Evolutionary conservation across 53 echinoderm and acorn worm species (phyloP).

Genomic region (Henricia sp.): DNA sequence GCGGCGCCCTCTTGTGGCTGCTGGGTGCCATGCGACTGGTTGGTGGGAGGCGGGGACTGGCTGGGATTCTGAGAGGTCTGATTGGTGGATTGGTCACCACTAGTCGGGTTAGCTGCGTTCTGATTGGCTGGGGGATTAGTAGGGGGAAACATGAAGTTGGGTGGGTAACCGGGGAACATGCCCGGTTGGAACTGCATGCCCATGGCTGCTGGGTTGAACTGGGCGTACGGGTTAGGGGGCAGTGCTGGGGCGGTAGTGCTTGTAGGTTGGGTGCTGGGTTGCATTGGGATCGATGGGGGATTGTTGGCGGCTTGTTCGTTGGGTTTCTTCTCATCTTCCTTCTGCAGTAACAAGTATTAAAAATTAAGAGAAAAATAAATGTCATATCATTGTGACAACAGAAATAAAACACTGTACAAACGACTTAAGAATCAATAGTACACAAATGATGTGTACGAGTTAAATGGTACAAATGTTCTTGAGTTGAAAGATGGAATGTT

Average conservation of each 20-base stretch:
- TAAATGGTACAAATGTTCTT: too few relatives aligned
- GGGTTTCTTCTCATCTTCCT: conserved; percentile 78
- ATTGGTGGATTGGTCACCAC: neutral
- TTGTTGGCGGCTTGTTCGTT: conserved; percentile 9
- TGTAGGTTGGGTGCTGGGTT: conserved; percentile 7
- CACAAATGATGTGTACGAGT: too few relatives aligned
- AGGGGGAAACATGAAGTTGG: conserved; percentile 64
- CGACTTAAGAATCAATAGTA: too few relatives aligned
- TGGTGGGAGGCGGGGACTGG: conserved; percentile 21
- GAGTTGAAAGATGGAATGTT: too few relatives aligned
- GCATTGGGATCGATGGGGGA: neutral
- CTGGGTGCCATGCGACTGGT: conserved; percentile 36
- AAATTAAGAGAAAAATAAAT: too few relatives aligned
- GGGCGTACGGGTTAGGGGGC: conserved; percentile 69
- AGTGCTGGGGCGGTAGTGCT: neutral
- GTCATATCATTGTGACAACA: too few relatives aligned
- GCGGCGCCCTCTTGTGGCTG: neutral
- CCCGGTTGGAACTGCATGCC: conserved; percentile 55
- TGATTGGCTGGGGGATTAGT: conserved; percentile 8
- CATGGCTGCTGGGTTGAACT: conserved; percentile 68
- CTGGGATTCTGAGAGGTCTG: neutral
- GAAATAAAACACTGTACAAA: too few relatives aligned
- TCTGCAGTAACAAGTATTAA: conserved; percentile 47
- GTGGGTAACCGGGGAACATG: conserved; percentile 70
- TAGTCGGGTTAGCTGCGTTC: neutral